Percentiles rank a stretch among this genome's conserved stretches.
Conservation (phyloP, 2,113 vertebrate genomes). For the Onychostruthus taczanowskii region DNA sequence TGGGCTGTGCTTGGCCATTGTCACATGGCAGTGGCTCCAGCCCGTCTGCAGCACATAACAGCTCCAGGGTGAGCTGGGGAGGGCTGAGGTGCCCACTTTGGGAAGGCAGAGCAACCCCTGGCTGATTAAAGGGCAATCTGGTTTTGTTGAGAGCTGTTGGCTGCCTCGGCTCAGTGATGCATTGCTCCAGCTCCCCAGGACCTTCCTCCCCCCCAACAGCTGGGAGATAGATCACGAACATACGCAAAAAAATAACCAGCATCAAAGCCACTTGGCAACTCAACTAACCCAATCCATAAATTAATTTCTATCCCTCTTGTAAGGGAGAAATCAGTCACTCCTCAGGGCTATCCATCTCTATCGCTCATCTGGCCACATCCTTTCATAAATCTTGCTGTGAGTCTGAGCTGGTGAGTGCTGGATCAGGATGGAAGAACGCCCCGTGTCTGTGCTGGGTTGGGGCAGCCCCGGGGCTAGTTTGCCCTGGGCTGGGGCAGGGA, state of each 20-base stretch:
- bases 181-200: neutral
- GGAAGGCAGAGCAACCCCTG: neutral
- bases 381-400: slow-evolving; percentile 30
- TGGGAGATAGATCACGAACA: slow-evolving; percentile 35
- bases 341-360: neutral
- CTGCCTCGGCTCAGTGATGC: neutral
- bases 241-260: slow-evolving; percentile 5
- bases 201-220: slow-evolving; percentile 27
- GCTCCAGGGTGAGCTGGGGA: fast-evolving
- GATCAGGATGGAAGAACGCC: neutral
- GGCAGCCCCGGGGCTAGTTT: neutral
- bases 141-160: slow-evolving; percentile 34
- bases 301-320: slow-evolving; percentile 37
- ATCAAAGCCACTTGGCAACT: slow-evolving; percentile 59
- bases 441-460: neutral
- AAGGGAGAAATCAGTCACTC: slow-evolving; percentile 26
- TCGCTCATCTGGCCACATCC: slow-evolving; percentile 16
- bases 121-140: neutral
- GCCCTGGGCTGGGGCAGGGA: neutral
- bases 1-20: fast-evolving
- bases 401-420: slow-evolving; percentile 10
- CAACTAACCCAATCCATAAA: slow-evolving; percentile 9
- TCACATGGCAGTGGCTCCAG: neutral
- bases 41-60: fast-evolving
- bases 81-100: neutral